Percentiles rank a stretch among this genome's conserved stretches.
Evolutionary conservation across 2,888 invertebrate species (phyloP).

Genomic region (Epinotia ramella): DNA sequence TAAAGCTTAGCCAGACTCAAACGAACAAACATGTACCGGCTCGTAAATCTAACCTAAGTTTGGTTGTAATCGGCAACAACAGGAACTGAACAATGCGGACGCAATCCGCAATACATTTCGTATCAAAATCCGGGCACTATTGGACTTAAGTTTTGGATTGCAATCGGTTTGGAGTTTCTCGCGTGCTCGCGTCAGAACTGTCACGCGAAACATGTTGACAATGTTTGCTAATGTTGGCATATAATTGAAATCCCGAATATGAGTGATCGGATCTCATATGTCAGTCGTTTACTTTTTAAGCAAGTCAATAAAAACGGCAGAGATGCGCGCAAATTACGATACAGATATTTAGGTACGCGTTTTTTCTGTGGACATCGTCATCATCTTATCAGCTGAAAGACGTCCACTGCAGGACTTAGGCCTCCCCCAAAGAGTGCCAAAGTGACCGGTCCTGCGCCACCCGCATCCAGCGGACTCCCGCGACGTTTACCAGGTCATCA

Average conservation of each 20-base stretch:
- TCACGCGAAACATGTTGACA: not conserved
- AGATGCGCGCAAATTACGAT: too few species aligned
- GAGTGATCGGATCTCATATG: not conserved
- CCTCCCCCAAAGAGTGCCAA: too few species aligned
- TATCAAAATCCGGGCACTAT: constrained; percentile 25
- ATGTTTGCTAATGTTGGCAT: not conserved
- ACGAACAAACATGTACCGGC: constrained; percentile 5
- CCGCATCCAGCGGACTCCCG: too few species aligned
- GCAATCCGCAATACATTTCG: constrained; percentile 24
- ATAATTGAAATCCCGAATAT: not conserved
- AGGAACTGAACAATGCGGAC: constrained; percentile 29
- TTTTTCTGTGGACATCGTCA: too few species aligned
- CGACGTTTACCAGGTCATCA: too few species aligned
- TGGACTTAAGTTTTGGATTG: not conserved
- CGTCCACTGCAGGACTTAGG: too few species aligned
- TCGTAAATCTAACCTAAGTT: constrained; percentile 23
- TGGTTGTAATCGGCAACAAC: constrained; percentile 15
- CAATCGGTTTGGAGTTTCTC: too few species aligned
- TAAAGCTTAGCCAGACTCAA: constrained; percentile 29
- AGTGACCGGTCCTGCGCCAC: too few species aligned
- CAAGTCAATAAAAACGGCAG: not conserved
- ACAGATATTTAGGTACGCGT: too few species aligned
- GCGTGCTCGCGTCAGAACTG: not conserved
- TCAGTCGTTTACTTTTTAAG: not conserved
- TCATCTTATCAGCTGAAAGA: too few species aligned